Evolutionary conservation across 1,140 invertebrate species (phyloP), one percentile per base, ranked within the genome.

Genomic region (Drosophila guanche): DNA sequence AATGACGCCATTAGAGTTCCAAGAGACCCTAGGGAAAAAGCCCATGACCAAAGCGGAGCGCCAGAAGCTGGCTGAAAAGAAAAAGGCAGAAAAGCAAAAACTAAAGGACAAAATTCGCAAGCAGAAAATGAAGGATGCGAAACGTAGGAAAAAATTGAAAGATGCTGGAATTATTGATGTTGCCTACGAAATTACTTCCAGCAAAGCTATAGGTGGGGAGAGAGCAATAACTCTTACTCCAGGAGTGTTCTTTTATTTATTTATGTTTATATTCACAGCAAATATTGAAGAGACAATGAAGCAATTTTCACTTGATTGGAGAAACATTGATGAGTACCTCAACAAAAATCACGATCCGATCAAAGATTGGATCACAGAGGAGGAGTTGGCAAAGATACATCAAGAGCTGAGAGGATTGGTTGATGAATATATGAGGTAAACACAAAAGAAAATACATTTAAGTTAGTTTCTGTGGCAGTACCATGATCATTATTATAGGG

Each of bases 341-440:
- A 92, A 93, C 78, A 90, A 88, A n/a, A 62, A 90, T 46, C 86
- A 92, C 41, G 90, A 90, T 4, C 77, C 90, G 22, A 93, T 93
- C 41, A 83, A 93, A 40, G 92, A 94, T 42, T 70, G 94, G 54
- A 92, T 94, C 0, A 92, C 75, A 2, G 92, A 93, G 7, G 76
- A 92, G n/a, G 76, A 93, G 37, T 92, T 91, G 58, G 91, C 92
- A 20, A 92, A 93, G 55, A 83, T 94, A 46, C 93, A 94, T 69
- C 54, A 93, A 37, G 92, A 94, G 63, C 86, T 93, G 20, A 89
- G 94, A 4, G 63, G 76, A 48, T 77, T 92, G 6, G 93, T 94
- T 0, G 94, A 95, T 63, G 93, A 94, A 51, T 59, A 92, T 20
- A 94, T 94, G 93, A 89, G 91, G 90, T 91, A 73, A 83, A n/a